Percentiles rank a stretch among this genome's conserved stretches.
phyloP scores from a whole-genome alignment of 2,888 invertebrate species.

The Prosapia bicincta region DNA sequence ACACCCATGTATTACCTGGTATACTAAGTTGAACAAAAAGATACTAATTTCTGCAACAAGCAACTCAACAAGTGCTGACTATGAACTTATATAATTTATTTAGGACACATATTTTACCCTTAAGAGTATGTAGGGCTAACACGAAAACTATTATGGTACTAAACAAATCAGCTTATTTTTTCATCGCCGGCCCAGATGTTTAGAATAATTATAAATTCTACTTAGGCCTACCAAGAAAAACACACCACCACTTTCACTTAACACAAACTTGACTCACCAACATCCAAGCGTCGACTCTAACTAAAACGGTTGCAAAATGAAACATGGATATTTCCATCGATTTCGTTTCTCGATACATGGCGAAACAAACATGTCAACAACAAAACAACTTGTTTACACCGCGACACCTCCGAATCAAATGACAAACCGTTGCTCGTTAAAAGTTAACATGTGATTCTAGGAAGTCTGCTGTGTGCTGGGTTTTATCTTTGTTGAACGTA shows the following conservation, averaged over 20 bases:
- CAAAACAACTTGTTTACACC: background rate
- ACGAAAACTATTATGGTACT: too few species aligned
- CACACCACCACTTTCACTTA: background rate
- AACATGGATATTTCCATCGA: background rate
- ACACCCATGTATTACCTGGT: too few species aligned
- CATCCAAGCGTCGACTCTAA: background rate
- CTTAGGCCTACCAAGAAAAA: too few species aligned
- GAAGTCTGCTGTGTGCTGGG: background rate
- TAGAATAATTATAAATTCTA: too few species aligned
- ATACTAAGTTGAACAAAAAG: too few species aligned
- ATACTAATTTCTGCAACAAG: too few species aligned
- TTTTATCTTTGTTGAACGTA: background rate
- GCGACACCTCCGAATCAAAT: background rate
- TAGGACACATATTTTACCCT: too few species aligned
- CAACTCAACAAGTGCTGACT: too few species aligned
- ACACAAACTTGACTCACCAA: background rate
- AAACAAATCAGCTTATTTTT: too few species aligned
- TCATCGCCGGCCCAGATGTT: too few species aligned
- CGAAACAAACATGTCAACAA: background rate
- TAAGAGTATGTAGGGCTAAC: too few species aligned
- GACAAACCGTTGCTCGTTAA: background rate
- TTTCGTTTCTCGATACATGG: background rate
- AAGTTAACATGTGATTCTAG: background rate
- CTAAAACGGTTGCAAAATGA: background rate
- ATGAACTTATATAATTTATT: too few species aligned